Evolutionary conservation across 2,797 vertebrate genomes (phyloP).

Genomic region (Catostomus latipinnis): DNA sequence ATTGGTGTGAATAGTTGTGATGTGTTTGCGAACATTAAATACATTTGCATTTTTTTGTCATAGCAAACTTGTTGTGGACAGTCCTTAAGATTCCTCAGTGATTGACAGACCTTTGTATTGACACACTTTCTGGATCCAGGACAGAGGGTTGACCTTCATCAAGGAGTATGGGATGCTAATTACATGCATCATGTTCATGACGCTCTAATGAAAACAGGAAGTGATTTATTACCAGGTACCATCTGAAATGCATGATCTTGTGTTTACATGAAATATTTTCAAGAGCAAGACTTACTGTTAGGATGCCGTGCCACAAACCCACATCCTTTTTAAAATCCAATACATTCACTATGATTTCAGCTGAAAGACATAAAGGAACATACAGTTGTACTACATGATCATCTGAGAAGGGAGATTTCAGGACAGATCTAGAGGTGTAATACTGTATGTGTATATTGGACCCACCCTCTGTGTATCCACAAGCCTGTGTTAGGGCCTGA

Average conservation of each 20-base stretch:
- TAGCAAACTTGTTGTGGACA: background rate
- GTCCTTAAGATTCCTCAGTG: background rate
- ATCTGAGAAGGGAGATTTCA: background rate
- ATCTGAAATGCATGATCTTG: background rate
- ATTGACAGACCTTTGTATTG: constrained; percentile 92
- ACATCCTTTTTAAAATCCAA: constrained; percentile 99
- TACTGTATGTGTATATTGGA: no score
- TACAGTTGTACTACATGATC: background rate
- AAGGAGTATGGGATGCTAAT: constrained; percentile 98
- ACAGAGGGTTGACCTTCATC: constrained; percentile 99
- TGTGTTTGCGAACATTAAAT: no score
- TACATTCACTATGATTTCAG: constrained; percentile 98
- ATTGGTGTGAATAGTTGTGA: no score
- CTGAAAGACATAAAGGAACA: constrained; percentile 69
- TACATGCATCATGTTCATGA: constrained; percentile 99
- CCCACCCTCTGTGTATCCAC: constrained; percentile 96
- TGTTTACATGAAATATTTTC: background rate
- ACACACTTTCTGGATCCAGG: constrained; percentile 99
- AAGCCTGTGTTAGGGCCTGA: constrained; percentile 96
- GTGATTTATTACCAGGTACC: constrained; percentile 17
- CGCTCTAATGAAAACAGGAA: constrained; percentile 83
- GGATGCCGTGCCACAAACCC: constrained; percentile 97
- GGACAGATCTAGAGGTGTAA: background rate
- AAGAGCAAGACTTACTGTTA: constrained; percentile 85
- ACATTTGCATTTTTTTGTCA: no score